A percentile compares a stretch with the other conserved stretches of the same genome.
phyloP scores from a whole-genome alignment of 2,888 invertebrate species.

The Limnephilus lunatus region DNA sequence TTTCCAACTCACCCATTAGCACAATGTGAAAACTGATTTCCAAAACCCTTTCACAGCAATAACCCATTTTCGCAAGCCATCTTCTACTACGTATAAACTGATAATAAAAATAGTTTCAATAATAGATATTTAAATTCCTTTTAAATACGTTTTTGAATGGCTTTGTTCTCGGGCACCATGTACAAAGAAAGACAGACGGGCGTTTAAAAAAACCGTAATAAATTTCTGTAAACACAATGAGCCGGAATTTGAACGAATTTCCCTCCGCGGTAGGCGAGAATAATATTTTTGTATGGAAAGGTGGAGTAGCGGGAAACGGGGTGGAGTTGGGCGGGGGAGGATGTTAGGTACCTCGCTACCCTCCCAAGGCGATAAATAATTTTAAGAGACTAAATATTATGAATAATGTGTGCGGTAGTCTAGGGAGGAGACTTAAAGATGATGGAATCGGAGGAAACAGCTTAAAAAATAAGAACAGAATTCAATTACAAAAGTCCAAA shows the following conservation, averaged over 20 bases:
- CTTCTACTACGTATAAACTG: neutral
- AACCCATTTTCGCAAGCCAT: neutral
- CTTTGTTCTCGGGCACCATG: neutral
- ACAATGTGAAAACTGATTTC: neutral
- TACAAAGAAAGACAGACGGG: neutral
- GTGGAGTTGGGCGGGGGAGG: neutral
- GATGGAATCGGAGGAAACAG: neutral
- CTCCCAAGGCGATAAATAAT: neutral
- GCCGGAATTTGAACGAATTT: neutral
- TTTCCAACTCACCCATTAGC: no score
- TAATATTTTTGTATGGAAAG: constrained; percentile 2
- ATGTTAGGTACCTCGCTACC: neutral
- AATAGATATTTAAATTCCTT: neutral
- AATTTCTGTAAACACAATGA: neutral
- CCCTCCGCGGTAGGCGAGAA: neutral
- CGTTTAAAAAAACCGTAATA: constrained; percentile 2
- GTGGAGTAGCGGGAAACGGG: constrained; percentile 2
- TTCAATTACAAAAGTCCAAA: no score
- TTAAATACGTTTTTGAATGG: neutral
- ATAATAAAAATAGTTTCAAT: neutral
- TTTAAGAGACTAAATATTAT: constrained; percentile 27
- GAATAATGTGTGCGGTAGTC: constrained; percentile 14
- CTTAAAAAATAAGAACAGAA: neutral
- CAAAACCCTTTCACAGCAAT: neutral
- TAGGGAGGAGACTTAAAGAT: neutral